phyloP scores from a whole-genome alignment of 2,888 invertebrate genomes.

The Leistus spinibarbis region DNA sequence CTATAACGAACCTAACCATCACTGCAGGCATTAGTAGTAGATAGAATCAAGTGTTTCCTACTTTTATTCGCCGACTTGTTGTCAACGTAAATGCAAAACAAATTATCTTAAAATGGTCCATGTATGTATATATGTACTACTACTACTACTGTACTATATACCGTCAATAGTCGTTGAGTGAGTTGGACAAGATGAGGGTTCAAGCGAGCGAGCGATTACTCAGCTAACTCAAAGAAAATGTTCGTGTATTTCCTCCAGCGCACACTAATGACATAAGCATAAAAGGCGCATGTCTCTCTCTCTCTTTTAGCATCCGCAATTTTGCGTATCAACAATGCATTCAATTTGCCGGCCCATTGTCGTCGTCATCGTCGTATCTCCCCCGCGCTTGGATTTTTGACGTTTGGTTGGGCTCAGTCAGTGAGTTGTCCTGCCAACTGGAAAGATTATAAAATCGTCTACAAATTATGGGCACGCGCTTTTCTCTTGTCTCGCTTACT shows the following conservation, averaged over 20 bases:
- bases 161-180: neutral
- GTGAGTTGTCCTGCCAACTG: neutral
- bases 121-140: too few species aligned
- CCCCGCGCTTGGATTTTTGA: neutral
- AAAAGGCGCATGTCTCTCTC: too few species aligned
- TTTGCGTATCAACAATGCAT: constrained; percentile 3
- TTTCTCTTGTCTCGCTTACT: neutral
- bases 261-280: constrained; percentile 32
- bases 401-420: neutral
- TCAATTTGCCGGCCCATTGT: constrained; percentile 4
- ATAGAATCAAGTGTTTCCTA: neutral
- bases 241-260: constrained; percentile 14
- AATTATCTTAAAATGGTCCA: neutral
- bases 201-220: too few species aligned
- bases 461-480: neutral
- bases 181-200: neutral
- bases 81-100: neutral
- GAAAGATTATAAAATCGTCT: constrained; percentile 10
- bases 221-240: neutral
- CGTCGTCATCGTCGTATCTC: neutral
- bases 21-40: too few species aligned
- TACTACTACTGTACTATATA: too few species aligned
- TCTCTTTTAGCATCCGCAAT: constrained; percentile 8
- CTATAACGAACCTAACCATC: too few species aligned
- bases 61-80: neutral